Conservation (phyloP, 2,797 vertebrate genomes). For the Galagoides demidoff region DNA sequence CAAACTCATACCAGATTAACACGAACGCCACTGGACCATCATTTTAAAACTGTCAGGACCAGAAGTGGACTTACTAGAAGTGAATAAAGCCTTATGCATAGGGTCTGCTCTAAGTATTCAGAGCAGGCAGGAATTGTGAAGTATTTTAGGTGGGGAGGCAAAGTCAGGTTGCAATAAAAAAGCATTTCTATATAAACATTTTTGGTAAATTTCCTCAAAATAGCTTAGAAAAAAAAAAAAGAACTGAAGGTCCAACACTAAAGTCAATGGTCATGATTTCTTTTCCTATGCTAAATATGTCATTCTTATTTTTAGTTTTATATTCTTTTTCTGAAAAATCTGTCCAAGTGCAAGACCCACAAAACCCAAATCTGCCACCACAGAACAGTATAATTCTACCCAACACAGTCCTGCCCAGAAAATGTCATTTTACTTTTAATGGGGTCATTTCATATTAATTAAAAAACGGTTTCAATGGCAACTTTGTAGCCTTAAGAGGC, state of each 20-base stretch:
- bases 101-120: not conserved
- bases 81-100: not conserved
- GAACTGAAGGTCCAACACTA: not conserved
- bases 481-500: conserved; percentile 5
- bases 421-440: not conserved
- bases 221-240: not conserved
- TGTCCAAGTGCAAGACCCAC: not conserved
- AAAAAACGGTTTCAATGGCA: not conserved
- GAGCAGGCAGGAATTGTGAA: not conserved
- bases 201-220: not conserved
- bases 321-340: not conserved
- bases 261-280: not conserved
- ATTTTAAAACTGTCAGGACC: not conserved
- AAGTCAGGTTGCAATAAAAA: not conserved
- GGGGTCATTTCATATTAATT: not conserved
- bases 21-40: not conserved
- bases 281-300: not conserved
- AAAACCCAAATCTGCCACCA: not conserved
- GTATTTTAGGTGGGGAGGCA: not conserved
- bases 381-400: not conserved
- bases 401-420: not conserved
- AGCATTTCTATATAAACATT: not conserved
- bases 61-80: not conserved
- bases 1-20: not conserved
- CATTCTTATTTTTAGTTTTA: not conserved